Evolutionary conservation across 2,797 vertebrate genomes (phyloP).

Genomic region (Echeneis naucrates): DNA sequence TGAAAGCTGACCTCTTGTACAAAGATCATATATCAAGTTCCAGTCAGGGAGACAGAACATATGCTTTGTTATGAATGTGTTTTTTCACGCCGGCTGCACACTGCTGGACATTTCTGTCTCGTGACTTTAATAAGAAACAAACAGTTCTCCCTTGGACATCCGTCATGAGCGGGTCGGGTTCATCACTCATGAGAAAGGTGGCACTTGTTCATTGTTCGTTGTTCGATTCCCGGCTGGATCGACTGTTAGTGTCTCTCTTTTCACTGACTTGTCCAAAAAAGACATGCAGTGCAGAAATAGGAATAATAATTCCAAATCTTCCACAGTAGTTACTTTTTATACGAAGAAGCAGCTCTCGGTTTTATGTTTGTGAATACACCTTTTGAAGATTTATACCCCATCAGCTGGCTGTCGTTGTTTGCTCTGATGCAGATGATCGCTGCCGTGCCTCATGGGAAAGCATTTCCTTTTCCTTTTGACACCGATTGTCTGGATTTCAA

Average conservation of each 20-base stretch:
- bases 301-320: too few species aligned
- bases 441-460: slow-evolving; percentile 36
- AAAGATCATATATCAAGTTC: slow-evolving; percentile 68
- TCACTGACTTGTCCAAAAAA: too few species aligned
- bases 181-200: neutral
- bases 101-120: neutral
- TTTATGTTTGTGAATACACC: too few species aligned
- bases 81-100: slow-evolving; percentile 4
- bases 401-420: slow-evolving; percentile 17
- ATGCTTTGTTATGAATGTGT: slow-evolving; percentile 40
- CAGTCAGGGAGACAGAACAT: slow-evolving; percentile 56
- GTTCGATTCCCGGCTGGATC: too few species aligned
- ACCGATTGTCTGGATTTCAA: slow-evolving; percentile 42
- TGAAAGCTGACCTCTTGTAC: slow-evolving; percentile 66
- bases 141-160: neutral
- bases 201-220: neutral
- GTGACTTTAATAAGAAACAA: neutral
- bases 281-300: too few species aligned
- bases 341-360: too few species aligned
- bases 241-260: too few species aligned
- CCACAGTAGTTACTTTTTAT: too few species aligned
- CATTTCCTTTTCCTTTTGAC: slow-evolving; percentile 37
- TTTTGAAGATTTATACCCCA: neutral
- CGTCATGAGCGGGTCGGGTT: neutral
- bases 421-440: slow-evolving; percentile 32